Percentiles rank a stretch among this genome's conserved stretches.
phyloP scores from a whole-genome alignment of 2,797 vertebrate species.

The Phrynocephalus guinanensis region DNA sequence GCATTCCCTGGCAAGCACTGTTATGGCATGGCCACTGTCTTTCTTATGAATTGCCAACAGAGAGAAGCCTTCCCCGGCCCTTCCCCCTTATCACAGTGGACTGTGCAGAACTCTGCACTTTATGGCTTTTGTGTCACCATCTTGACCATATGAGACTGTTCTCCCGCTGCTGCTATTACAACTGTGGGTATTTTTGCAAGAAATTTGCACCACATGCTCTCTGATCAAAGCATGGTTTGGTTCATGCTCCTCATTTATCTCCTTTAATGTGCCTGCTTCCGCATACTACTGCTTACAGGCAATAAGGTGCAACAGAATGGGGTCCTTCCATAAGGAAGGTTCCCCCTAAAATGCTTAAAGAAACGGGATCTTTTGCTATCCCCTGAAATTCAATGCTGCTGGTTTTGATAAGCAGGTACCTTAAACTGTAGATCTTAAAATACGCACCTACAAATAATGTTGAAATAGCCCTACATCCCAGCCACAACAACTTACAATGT shows the following conservation, averaged over 20 bases:
- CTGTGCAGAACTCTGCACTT: constrained; percentile 17
- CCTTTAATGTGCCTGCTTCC: background rate
- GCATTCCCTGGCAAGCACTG: constrained; percentile 31
- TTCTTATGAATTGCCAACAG: constrained; percentile 36
- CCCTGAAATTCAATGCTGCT: constrained; percentile 43
- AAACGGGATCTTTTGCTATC: constrained; percentile 44
- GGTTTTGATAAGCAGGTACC: background rate
- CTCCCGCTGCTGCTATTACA: constrained; percentile 64
- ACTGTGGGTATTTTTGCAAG: constrained; percentile 72
- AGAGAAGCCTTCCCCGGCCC: constrained; percentile 16
- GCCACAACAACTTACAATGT: rapidly evolving
- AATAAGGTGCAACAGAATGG: background rate
- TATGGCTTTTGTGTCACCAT: constrained; percentile 49
- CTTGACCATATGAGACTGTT: constrained; percentile 46
- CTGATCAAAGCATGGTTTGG: constrained; percentile 53
- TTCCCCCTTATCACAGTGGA: constrained; percentile 21
- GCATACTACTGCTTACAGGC: constrained; percentile 12
- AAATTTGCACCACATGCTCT: constrained; percentile 61
- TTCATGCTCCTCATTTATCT: constrained; percentile 15
- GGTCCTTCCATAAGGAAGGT: constrained; percentile 32
- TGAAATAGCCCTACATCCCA: background rate
- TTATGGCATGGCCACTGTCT: constrained; percentile 48
- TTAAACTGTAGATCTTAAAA: background rate
- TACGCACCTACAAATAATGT: background rate
- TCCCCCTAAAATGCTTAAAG: constrained; percentile 54